Evolutionary conservation across 2,113 vertebrate species (phyloP).

Genomic region (Ifrita kowaldi): DNA sequence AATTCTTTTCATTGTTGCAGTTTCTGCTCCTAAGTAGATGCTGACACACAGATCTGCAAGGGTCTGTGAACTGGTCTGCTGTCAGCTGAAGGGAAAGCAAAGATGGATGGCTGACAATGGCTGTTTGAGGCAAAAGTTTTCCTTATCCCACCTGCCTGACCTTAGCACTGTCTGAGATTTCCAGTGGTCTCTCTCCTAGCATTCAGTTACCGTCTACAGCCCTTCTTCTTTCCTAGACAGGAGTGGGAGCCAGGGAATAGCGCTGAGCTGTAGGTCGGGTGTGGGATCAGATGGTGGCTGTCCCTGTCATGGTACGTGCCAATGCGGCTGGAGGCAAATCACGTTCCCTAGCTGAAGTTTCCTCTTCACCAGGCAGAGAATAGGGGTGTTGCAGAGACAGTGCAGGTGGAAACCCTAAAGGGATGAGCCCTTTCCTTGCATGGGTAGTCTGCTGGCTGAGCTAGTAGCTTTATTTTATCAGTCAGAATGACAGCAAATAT

Average conservation of each 20-base stretch:
- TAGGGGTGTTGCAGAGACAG: background rate
- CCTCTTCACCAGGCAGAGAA: background rate
- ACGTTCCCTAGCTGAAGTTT: background rate
- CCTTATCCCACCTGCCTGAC: background rate
- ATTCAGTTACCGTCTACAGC: background rate
- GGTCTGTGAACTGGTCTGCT: background rate
- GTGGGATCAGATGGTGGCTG: fast-evolving
- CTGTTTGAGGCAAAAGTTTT: background rate
- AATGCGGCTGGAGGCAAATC: background rate
- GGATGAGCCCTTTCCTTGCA: background rate
- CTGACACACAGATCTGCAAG: fast-evolving
- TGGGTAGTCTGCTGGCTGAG: background rate
- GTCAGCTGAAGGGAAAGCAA: background rate
- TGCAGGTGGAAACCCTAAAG: background rate
- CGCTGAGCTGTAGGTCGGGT: background rate
- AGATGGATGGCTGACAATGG: background rate
- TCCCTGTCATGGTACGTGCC: background rate
- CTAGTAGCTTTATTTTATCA: background rate
- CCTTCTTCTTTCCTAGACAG: background rate
- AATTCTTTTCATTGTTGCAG: background rate
- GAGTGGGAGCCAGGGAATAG: background rate
- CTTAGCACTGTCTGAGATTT: background rate
- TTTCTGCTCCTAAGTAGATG: background rate
- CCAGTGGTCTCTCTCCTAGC: background rate
- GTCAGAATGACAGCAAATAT: background rate